phyloP scores from a whole-genome alignment of 2,888 invertebrate genomes.

The Apomyelois bistriatella region DNA sequence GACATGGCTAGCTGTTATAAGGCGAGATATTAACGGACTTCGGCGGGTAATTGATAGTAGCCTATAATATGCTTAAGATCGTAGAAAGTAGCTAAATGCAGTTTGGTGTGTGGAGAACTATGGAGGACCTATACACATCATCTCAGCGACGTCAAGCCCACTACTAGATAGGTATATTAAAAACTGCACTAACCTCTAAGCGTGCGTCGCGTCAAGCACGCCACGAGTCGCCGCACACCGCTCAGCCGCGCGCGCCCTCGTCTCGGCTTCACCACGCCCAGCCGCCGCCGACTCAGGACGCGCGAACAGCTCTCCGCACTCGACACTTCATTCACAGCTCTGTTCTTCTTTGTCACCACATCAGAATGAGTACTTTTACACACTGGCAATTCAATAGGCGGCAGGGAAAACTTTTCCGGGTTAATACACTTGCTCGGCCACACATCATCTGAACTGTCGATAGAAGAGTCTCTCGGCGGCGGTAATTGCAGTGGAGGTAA shows the following conservation, averaged over 20 bases:
- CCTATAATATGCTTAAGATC: too few species aligned
- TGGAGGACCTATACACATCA: too few species aligned
- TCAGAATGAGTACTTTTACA: slow-evolving; percentile 9
- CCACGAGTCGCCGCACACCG: slow-evolving; percentile 53
- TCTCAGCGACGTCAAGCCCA: too few species aligned
- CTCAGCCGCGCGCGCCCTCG: slow-evolving; percentile 33
- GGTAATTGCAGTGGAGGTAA: slow-evolving; percentile 61
- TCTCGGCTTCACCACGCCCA: slow-evolving; percentile 36
- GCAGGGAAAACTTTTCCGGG: slow-evolving; percentile 47
- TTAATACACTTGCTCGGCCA: slow-evolving; percentile 46
- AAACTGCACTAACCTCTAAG: slow-evolving; percentile 48
- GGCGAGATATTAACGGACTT: too few species aligned
- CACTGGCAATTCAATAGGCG: slow-evolving; percentile 40
- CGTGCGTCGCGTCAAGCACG: slow-evolving; percentile 50
- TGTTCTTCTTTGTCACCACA: slow-evolving; percentile 16
- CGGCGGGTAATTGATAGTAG: too few species aligned
- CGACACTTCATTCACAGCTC: slow-evolving; percentile 22
- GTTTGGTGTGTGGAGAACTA: too few species aligned
- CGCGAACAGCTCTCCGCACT: slow-evolving; percentile 18
- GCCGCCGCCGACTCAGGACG: slow-evolving; percentile 24
- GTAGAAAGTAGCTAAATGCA: too few species aligned
- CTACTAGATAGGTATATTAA: too few species aligned
- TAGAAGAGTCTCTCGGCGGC: slow-evolving; percentile 34
- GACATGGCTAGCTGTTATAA: too few species aligned
- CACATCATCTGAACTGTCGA: slow-evolving; percentile 40